phyloP scores from a whole-genome alignment of 2,113 vertebrate species.

The Pteronura brasiliensis region DNA sequence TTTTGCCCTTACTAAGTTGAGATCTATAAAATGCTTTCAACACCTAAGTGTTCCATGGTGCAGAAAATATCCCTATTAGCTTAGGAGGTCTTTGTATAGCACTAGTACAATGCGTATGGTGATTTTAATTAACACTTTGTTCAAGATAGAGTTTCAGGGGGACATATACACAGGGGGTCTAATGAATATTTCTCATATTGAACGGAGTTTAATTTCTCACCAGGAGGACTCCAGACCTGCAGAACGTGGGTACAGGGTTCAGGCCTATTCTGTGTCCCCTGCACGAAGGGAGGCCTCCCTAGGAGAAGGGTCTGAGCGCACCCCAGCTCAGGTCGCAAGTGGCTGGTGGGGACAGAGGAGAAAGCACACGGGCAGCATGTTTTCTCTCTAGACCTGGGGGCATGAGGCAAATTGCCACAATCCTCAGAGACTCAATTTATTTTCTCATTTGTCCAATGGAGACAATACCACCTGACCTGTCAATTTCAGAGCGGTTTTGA shows the following conservation, averaged over 20 bases:
- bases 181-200: not conserved
- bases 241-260: not conserved
- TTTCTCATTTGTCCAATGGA: not conserved
- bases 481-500: constrained; percentile 6
- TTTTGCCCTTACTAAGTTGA: not conserved
- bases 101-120: not conserved
- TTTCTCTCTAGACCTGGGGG: not conserved
- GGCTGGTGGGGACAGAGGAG: not conserved
- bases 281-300: not conserved
- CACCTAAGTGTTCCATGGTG: not conserved
- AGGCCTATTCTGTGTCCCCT: not conserved
- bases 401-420: not conserved
- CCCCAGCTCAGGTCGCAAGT: not conserved
- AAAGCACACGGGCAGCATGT: not conserved
- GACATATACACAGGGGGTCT: not conserved
- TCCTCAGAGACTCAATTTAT: not conserved
- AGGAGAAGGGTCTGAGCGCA: not conserved
- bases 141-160: not conserved
- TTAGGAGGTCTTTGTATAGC: not conserved
- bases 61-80: not conserved
- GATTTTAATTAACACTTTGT: not conserved
- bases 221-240: not conserved
- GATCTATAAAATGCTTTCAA: not conserved
- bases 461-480: not conserved
- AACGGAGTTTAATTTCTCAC: not conserved